These are phyloP conservation scores for Babylonia areolata DNA, from an alignment of 1,140 invertebrate species.

Conservation along the genomic window DNA sequence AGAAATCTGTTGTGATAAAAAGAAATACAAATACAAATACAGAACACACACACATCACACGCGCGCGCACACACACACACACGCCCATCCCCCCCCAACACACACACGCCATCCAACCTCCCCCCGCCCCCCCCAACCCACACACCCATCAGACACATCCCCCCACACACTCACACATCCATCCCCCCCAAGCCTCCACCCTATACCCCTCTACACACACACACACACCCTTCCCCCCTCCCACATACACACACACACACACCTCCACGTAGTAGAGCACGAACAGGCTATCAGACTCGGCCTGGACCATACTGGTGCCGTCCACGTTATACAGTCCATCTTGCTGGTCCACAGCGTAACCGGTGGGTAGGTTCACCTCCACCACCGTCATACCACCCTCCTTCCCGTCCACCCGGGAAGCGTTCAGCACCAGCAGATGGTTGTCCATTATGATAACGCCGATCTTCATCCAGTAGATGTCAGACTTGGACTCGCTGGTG, in stretches of 20 bases:
- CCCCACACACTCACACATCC: too few species aligned
- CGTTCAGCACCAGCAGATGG: neutral
- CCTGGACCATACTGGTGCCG: slow-evolving; percentile 82
- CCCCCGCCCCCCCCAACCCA: neutral
- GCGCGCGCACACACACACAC: too few species aligned
- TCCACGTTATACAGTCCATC: slow-evolving; percentile 35
- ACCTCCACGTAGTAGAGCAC: slow-evolving; percentile 87
- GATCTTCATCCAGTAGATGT: neutral
- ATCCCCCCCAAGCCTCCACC: too few species aligned
- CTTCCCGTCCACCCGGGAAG: slow-evolving; percentile 4
- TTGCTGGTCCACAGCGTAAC: slow-evolving; percentile 57
- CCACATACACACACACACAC: neutral
- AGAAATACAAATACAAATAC: too few species aligned
- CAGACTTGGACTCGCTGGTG: neutral
- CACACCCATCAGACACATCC: too few species aligned
- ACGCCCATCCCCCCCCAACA: too few species aligned
- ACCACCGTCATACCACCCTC: slow-evolving; percentile 61
- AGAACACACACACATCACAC: too few species aligned
- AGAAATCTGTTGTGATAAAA: too few species aligned
- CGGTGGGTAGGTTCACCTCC: slow-evolving; percentile 58
- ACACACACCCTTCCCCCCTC: too few species aligned
- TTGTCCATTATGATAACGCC: neutral
- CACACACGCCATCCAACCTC: too few species aligned
- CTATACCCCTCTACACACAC: too few species aligned
- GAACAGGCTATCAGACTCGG: slow-evolving; percentile 86